Base-by-base conservation (phyloP, 2,888 invertebrate species). In the Psylliodes chrysocephalus region DNA sequence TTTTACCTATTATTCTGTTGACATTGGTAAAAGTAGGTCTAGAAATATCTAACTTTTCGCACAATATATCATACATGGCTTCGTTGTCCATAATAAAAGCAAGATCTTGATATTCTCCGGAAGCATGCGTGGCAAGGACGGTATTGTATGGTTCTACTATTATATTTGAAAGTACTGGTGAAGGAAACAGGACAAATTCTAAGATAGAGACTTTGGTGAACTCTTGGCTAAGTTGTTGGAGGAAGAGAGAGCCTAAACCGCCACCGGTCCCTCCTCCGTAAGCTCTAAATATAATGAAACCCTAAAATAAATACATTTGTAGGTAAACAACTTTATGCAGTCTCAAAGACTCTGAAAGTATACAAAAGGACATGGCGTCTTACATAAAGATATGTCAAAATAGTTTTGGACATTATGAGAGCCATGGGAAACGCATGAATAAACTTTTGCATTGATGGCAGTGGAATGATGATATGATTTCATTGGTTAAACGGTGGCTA, bases 21-120 rank as follows among this genome's bases (percentile, higher is more conserved):
- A 95, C 84, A 82, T 95, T 95, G 1, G 92, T 93, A 76, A 95
- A 95, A 0, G 93, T 93, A 8, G 95, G 95, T 33, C 91, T 84
- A 2, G 88, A 87, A 1, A 93, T 90, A 73, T 90, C 90, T 64
- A 96, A 83, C 71, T 88, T 88, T 71, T 90, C 86, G 1, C 88
- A 86, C 74, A 94, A 89, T 71, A 96, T 93, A 70, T 90, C 89
- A 74, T 91, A 91, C 2, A 90, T 81, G 0, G 92, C 91, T 79
- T 91, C 91, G 72, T 92, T 92, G 74, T 92, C 92, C 78, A 91
- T 86, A 55, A 92, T 85, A 73, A 92, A 91, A 67, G 88, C 88
- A 14, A 91, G 87, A 75, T 92, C 90, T 75, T 88, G 88, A 47
- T 85, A 85, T 69, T 92, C 88, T 82, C 91, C 86, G 44, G 88